Percentiles rank a stretch among this genome's conserved stretches.
Evolutionary conservation across 2,113 vertebrate species (phyloP).

Genomic region (Strix aluco): DNA sequence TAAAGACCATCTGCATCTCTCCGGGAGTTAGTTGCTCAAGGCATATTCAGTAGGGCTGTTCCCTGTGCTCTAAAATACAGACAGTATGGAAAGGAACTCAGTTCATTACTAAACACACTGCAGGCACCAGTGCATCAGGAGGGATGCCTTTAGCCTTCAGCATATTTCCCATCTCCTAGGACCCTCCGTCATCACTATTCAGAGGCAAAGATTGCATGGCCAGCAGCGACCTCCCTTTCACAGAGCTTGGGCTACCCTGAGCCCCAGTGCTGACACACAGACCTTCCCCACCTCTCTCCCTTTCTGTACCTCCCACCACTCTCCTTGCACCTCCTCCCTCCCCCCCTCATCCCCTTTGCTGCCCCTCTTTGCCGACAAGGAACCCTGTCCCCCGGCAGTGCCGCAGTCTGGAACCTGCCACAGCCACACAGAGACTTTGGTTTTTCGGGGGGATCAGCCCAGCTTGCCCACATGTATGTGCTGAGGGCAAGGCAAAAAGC

Average conservation of each 20-base stretch:
- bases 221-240: fast-evolving
- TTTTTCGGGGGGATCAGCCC: neutral
- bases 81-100: neutral
- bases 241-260: neutral
- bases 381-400: fast-evolving
- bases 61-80: neutral
- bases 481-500: neutral
- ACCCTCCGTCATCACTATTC: neutral
- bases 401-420: neutral
- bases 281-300: neutral
- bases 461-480: fast-evolving
- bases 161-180: neutral
- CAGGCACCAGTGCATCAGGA: neutral
- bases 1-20: neutral
- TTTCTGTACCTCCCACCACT: neutral
- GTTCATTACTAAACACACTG: neutral
- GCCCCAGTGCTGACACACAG: neutral
- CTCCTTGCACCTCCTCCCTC: neutral
- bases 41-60: neutral
- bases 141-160: neutral
- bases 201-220: neutral
- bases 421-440: fast-evolving
- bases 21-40: neutral
- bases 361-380: fast-evolving
- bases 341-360: fast-evolving